Conservation (phyloP, 2,888 invertebrate genomes). For the Tupiocoris notatus region DNA sequence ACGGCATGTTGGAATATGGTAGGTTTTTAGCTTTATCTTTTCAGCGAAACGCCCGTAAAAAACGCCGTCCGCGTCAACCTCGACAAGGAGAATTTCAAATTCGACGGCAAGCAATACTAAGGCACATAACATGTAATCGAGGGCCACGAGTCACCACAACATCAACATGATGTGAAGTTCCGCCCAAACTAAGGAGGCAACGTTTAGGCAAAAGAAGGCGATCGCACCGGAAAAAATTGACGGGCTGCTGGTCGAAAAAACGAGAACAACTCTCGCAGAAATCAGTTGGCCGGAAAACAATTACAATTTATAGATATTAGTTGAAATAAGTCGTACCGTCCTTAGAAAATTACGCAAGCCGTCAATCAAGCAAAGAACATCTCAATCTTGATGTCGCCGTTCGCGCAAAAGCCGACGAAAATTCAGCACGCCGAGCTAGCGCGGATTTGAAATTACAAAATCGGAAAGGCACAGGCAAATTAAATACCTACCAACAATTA, state of each 20-base stretch:
- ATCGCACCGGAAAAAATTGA: neutral
- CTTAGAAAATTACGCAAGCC: conserved; percentile 37
- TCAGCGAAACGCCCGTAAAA: too few species aligned
- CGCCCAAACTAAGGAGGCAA: neutral
- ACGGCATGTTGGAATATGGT: neutral
- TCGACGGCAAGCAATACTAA: too few species aligned
- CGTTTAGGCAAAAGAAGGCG: neutral
- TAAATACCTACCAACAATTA: conserved; percentile 35
- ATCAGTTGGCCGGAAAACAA: neutral
- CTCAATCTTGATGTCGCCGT: neutral
- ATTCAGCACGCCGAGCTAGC: conserved; percentile 5
- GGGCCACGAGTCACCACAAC: conserved; percentile 5
- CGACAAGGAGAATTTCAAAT: too few species aligned
- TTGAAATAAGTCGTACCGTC: conserved; percentile 26
- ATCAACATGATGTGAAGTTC: neutral
- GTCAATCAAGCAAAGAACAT: conserved; percentile 14
- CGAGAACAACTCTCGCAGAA: neutral
- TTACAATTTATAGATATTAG: neutral
- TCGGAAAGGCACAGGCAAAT: conserved; percentile 2
- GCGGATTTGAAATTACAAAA: neutral
- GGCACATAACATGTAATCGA: neutral
- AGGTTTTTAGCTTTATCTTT: too few species aligned
- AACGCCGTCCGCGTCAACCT: too few species aligned
- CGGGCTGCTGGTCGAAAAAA: neutral
- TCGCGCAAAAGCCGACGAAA: neutral